Percentiles rank a stretch among this genome's conserved stretches.
phyloP scores from a whole-genome alignment of 1,140 invertebrate genomes.

The Diorhabda elongata region DNA sequence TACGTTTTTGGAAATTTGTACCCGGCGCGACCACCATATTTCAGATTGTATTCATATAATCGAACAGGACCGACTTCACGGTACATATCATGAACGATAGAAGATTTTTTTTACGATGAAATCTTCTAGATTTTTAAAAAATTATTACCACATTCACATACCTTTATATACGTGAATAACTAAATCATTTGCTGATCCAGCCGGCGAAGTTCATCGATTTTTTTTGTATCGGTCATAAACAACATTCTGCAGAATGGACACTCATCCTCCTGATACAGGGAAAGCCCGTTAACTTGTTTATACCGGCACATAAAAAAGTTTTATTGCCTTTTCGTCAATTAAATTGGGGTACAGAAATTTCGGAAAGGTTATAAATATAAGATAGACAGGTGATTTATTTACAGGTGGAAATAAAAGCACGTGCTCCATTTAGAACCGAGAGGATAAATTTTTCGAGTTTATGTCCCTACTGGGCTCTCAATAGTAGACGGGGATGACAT shows the following conservation, averaged over 20 bases:
- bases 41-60: no score
- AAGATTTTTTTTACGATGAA: no score
- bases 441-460: neutral
- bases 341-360: neutral
- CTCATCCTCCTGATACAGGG: neutral
- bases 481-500: neutral
- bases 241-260: neutral
- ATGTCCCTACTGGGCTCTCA: neutral
- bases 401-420: conserved; percentile 2
- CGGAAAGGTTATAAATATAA: neutral
- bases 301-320: neutral
- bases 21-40: no score
- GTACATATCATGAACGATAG: no score
- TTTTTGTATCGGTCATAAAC: neutral
- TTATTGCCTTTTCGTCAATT: conserved; percentile 2
- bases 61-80: no score
- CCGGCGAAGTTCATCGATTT: neutral
- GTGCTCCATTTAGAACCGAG: neutral
- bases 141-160: no score
- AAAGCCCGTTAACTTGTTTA: conserved; percentile 2
- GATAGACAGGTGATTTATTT: conserved; percentile 2
- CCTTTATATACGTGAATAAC: neutral
- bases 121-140: no score
- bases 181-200: neutral
- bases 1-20: no score